Conservation (phyloP, 2,797 vertebrate genomes). For the Bradypus variegatus region DNA sequence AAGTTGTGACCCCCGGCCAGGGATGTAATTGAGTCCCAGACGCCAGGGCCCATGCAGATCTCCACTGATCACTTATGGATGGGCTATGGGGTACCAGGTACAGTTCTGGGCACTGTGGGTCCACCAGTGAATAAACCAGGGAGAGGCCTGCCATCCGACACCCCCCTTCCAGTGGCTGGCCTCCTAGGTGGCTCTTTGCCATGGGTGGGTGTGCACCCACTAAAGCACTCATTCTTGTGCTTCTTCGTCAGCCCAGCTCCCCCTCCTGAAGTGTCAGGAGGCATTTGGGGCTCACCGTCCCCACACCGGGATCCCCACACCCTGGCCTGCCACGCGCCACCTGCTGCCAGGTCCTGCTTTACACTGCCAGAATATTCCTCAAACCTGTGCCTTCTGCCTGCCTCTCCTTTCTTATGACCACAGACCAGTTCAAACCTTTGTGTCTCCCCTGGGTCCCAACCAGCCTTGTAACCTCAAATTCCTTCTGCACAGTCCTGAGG, state of each 20-base stretch:
- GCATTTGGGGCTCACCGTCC: background rate
- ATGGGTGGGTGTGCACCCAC: rapidly evolving
- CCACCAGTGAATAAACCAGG: background rate
- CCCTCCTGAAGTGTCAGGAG: background rate
- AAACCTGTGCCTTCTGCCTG: background rate
- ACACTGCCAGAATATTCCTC: background rate
- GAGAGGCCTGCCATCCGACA: rapidly evolving
- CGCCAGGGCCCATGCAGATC: background rate
- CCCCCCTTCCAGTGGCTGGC: rapidly evolving
- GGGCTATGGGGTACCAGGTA: background rate
- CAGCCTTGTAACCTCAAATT: background rate
- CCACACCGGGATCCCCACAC: background rate
- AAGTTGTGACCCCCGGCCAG: background rate
- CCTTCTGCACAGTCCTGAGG: background rate
- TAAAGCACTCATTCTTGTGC: no score
- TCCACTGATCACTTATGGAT: background rate
- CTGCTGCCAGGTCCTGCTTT: background rate
- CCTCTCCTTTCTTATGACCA: background rate
- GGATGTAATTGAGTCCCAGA: background rate
- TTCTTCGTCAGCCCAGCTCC: background rate
- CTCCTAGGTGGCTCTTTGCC: no score
- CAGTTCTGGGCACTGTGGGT: rapidly evolving
- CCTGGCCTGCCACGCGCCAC: rapidly evolving
- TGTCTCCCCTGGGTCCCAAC: background rate
- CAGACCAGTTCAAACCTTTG: background rate